phyloP scores from a whole-genome alignment of 2,888 invertebrate genomes.

The Bibio marci region DNA sequence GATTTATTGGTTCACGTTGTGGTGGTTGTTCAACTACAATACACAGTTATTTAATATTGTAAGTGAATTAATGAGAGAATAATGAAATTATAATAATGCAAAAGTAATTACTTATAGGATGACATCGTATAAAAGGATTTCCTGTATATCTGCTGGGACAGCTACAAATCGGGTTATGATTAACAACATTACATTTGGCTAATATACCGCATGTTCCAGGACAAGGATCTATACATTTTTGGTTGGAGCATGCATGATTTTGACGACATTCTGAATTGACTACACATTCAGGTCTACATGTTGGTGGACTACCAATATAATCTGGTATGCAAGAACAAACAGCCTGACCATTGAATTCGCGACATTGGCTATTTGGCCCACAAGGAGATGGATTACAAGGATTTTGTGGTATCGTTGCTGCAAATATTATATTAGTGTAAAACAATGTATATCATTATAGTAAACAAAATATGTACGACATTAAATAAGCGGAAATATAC shows the following conservation, averaged over 20 bases:
- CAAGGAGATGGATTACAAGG: constrained; percentile 56
- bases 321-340: constrained; percentile 51
- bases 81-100: too few species aligned
- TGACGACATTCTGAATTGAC: constrained; percentile 49
- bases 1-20: constrained; percentile 27
- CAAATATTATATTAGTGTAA: too few species aligned
- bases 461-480: constrained; percentile 2
- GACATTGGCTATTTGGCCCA: constrained; percentile 56
- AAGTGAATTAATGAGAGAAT: constrained; percentile 29
- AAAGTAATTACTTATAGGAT: constrained; percentile 23
- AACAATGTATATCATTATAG: too few species aligned
- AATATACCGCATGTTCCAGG: constrained; percentile 40
- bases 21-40: constrained; percentile 15
- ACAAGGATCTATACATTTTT: constrained; percentile 60
- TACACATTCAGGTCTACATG: constrained; percentile 54
- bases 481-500: constrained; percentile 7
- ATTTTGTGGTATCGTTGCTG: constrained; percentile 19
- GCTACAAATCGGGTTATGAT: constrained; percentile 39
- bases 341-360: constrained; percentile 43
- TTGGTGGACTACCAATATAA: constrained; percentile 56
- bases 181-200: constrained; percentile 37
- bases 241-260: constrained; percentile 49
- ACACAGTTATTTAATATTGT: constrained; percentile 2
- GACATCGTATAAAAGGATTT: constrained; percentile 32
- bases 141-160: constrained; percentile 40